Evolutionary conservation across 2,888 invertebrate genomes (phyloP).

Genomic region (Parochlus steinenii): DNA sequence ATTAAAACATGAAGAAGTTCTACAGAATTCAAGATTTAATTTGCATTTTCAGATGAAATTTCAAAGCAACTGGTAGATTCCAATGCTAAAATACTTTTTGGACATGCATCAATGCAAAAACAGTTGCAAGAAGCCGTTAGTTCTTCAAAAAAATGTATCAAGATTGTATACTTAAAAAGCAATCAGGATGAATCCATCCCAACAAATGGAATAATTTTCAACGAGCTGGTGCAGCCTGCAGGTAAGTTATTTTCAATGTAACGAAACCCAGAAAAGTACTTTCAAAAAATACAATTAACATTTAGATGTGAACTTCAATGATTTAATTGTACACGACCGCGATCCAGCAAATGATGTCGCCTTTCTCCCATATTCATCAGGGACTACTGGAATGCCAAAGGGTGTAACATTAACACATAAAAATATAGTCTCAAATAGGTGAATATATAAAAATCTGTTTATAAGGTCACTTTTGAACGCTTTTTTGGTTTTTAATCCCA

Average conservation of each 20-base stretch:
- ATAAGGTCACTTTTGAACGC: too few relatives aligned
- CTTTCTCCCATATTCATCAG: conserved; percentile 64
- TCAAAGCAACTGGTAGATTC: conserved; percentile 42
- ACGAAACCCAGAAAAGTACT: too few relatives aligned
- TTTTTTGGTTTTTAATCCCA: too few relatives aligned
- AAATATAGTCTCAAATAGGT: conserved; percentile 24
- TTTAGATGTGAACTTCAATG: conserved; percentile 31
- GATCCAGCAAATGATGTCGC: conserved; percentile 39
- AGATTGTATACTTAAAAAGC: conserved; percentile 37
- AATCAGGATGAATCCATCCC: conserved; percentile 34
- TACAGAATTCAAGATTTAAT: too few relatives aligned
- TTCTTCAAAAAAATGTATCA: conserved; percentile 28
- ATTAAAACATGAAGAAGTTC: too few relatives aligned
- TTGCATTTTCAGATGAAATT: conserved; percentile 59
- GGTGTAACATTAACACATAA: conserved; percentile 49
- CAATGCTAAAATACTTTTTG: conserved; percentile 45
- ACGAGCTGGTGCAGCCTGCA: conserved; percentile 37
- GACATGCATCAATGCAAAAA: conserved; percentile 36
- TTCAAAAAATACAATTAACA: too few relatives aligned
- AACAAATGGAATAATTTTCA: conserved; percentile 38
- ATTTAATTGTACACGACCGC: conserved; percentile 31
- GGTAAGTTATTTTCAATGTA: too few relatives aligned
- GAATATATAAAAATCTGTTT: too few relatives aligned
- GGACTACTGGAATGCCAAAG: conserved; percentile 67
- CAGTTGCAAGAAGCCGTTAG: conserved; percentile 33